Conservation (phyloP, 2,797 vertebrate species). For the Aselliscus stoliczkanus region DNA sequence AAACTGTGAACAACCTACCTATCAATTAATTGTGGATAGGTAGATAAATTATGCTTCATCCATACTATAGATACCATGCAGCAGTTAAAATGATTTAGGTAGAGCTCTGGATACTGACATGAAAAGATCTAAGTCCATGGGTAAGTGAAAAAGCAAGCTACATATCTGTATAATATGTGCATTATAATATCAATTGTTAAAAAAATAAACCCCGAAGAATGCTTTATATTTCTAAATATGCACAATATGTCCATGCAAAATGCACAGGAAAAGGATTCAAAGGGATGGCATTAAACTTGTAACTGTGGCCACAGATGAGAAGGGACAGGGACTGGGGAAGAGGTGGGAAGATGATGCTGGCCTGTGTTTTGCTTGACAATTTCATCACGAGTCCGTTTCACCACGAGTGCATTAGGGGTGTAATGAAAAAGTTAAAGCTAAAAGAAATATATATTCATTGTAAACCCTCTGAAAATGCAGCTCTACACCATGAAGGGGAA, state of each 20-base stretch:
- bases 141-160: not conserved
- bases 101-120: rapidly evolving
- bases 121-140: not conserved
- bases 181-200: not conserved
- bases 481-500: not conserved
- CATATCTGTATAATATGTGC: rapidly evolving
- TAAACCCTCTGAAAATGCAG: not conserved
- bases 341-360: not conserved
- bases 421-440: not conserved
- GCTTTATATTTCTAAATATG: not conserved
- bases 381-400: not conserved
- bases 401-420: not conserved
- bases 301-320: rapidly evolving
- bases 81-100: not conserved
- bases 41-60: not conserved
- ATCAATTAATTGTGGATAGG: not conserved
- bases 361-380: not conserved
- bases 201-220: not conserved
- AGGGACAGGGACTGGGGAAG: rapidly evolving
- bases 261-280: not conserved
- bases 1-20: not conserved
- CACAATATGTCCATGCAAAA: too few relatives aligned
- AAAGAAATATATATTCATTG: not conserved
- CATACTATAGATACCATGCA: rapidly evolving
- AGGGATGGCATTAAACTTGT: not conserved